A percentile compares a stretch with the other conserved stretches of the same genome.
These are phyloP conservation scores for Pterostichus madidus DNA, from an alignment of 2,888 invertebrate species.

Conservation along the genomic window DNA sequence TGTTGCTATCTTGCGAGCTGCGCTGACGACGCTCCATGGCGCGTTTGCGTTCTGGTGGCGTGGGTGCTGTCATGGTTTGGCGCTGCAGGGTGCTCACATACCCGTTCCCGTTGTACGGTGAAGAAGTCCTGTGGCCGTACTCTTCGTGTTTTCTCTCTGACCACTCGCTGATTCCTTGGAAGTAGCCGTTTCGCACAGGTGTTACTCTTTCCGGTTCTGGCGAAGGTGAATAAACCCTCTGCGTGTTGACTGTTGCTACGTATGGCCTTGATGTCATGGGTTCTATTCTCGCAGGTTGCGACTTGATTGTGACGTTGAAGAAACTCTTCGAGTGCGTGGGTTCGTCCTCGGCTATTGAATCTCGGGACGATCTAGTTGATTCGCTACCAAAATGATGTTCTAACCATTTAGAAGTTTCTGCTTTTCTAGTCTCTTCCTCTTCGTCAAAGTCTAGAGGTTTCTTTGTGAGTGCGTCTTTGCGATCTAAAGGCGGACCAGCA, in stretches of 20 bases:
- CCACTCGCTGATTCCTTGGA: constrained; percentile 88
- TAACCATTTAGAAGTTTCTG: constrained; percentile 94
- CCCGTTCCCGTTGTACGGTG: constrained; percentile 63
- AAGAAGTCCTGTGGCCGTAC: constrained; percentile 69
- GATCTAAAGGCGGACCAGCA: constrained; percentile 78
- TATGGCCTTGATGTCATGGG: constrained; percentile 69
- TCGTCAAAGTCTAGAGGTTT: constrained; percentile 91
- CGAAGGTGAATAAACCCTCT: constrained; percentile 70
- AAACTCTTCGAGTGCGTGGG: constrained; percentile 81
- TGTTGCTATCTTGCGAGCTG: constrained; percentile 72
- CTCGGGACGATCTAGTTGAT: constrained; percentile 87
- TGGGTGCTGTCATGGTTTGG: constrained; percentile 77
- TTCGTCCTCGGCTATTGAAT: constrained; percentile 83
- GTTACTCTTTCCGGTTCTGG: constrained; percentile 76
- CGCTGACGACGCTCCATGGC: constrained; percentile 80
- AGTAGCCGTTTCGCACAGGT: constrained; percentile 70
- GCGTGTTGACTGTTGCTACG: constrained; percentile 67
- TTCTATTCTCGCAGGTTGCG: constrained; percentile 76
- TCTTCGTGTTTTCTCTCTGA: constrained; percentile 80
- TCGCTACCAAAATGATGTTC: constrained; percentile 95
- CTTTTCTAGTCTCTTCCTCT: constrained; percentile 93
- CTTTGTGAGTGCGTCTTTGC: constrained; percentile 90
- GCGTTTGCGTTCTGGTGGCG: constrained; percentile 84
- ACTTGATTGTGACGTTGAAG: constrained; percentile 89
- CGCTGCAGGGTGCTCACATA: constrained; percentile 62